Evolutionary conservation across 2,113 vertebrate species (phyloP), one percentile per base, ranked within the genome.

Genomic region (Bos taurus): DNA sequence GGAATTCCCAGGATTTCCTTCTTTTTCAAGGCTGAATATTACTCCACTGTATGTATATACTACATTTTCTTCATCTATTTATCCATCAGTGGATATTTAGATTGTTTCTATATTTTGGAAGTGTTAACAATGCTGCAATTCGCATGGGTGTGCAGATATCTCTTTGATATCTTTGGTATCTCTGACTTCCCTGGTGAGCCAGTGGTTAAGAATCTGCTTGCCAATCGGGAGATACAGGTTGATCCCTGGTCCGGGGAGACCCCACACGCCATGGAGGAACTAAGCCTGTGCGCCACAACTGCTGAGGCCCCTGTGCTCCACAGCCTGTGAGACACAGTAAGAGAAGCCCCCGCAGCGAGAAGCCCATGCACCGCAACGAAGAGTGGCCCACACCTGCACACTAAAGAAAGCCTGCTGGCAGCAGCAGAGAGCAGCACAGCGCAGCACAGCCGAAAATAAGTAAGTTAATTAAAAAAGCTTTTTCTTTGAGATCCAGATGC

Each of bases 391-490:
- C 40, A 15, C 11, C 36, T 26, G 12, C 23, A 14, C 71, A 6
- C 36, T 14, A 26, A 6, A 25, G 71, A 25, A 28, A 62, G 71
- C 23, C 71, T 4, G 40, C 59, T 13, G 25, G 36, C 71, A 25
- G 71, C 36, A 25, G 26, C 71, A 13, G 13, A 43, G 36, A 74
- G 10, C 36, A 14, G 40, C 21, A 7, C 23, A 7, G 36, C 21
- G 10, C 36, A 14, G 40, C 21, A 7, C 23, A 7, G 36, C 21
- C 0, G 0, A 3, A 26, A 77, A 77, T 14, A 43, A 25, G 6
- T 7, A 4, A 2, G 12, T 4, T 26, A 25, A 23, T 12, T 23
- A 5, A 12, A 26, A 43, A 26, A 26, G 43, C 8, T 6, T 33
- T 21, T 46, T 43, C 62, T 50, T 7, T 52, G 80, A 77, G 62